Evolutionary conservation across 1,140 invertebrate species (phyloP), one percentile per base, ranked within the genome.

Genomic region (Leptinotarsa lineolata): DNA sequence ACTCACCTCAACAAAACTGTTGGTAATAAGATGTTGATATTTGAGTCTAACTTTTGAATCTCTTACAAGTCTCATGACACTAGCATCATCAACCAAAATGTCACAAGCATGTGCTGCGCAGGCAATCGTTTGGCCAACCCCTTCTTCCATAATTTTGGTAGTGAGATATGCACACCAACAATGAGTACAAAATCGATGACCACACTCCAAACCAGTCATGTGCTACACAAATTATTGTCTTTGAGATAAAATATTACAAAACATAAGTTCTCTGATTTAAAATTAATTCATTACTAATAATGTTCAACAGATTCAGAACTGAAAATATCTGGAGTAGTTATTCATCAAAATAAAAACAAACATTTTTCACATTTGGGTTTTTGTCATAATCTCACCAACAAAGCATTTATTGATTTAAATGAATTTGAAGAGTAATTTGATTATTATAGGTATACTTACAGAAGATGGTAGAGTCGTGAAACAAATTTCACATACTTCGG

Each of bases 81-180:
- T 97, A 63, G 93, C 94, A 90, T 99, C 97, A 86, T 99, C 97
- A 63, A 99, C 96, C 76, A 99, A 88, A 84, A 99, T 98, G 88
- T 94, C 92, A 88, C 93, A 95, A 76, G 91, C 92, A 85, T 94
- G 93, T 71, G 96, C 96, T 68, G 97, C 96, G 86, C 97, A 99
- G 68, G 96, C 94, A 83, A 99, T 98, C 24, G 95, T 97, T 88
- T 98, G 95, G 65, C 94, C 95, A 78, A 97, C 92, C 73, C 96
- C 96, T 87, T 99, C 97, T 85, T 97, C 94, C 90, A 98, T 95
- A 77, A 99, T 98, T 90, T 99, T 99, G 59, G 96, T 97, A 59
- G 96, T 98, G 75, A 99, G 88, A 91, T 99, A 99, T 87, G 97
- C 94, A 79, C 91, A 92, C 97, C 97, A 99, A 84, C 97, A 99